phyloP scores from a whole-genome alignment of 2,113 vertebrate genomes.

The Spheniscus mendiculus region DNA sequence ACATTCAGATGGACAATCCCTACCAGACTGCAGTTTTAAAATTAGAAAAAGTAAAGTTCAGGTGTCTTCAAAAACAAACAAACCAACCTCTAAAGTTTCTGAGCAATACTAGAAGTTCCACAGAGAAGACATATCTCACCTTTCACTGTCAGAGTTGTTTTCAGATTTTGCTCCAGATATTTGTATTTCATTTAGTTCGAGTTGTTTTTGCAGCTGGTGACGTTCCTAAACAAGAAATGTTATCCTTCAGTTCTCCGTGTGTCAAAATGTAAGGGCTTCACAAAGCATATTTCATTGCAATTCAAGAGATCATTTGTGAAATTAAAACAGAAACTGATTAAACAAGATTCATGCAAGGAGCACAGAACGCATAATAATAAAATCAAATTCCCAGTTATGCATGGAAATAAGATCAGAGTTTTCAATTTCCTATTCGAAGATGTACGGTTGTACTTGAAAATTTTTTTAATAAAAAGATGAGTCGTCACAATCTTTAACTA shows the following conservation, averaged over 20 bases:
- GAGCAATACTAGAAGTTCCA: neutral
- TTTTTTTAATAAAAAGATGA: neutral
- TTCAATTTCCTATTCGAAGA: neutral
- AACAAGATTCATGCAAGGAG: neutral
- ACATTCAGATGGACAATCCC: neutral
- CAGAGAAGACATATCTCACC: slow-evolving; percentile 68
- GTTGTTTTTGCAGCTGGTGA: slow-evolving; percentile 83
- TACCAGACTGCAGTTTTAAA: neutral
- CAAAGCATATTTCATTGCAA: slow-evolving; percentile 5
- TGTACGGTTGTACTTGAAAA: neutral
- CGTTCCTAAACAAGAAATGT: slow-evolving; percentile 82
- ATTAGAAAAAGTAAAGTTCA: neutral
- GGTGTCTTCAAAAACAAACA: neutral
- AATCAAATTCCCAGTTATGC: neutral
- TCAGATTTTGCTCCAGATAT: slow-evolving; percentile 79
- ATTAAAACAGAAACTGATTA: slow-evolving; percentile 31
- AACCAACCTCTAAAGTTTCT: neutral
- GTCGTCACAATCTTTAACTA: neutral
- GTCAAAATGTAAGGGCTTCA: neutral
- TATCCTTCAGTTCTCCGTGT: neutral
- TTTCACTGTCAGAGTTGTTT: slow-evolving; percentile 72
- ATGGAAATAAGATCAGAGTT: neutral
- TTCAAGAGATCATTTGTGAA: slow-evolving; percentile 11
- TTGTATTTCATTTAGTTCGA: slow-evolving; percentile 85
- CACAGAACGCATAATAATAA: neutral